A percentile compares a stretch with the other conserved stretches of the same genome.
Conservation (phyloP, 2,113 vertebrate species). For the Dipodomys ordii region DNA sequence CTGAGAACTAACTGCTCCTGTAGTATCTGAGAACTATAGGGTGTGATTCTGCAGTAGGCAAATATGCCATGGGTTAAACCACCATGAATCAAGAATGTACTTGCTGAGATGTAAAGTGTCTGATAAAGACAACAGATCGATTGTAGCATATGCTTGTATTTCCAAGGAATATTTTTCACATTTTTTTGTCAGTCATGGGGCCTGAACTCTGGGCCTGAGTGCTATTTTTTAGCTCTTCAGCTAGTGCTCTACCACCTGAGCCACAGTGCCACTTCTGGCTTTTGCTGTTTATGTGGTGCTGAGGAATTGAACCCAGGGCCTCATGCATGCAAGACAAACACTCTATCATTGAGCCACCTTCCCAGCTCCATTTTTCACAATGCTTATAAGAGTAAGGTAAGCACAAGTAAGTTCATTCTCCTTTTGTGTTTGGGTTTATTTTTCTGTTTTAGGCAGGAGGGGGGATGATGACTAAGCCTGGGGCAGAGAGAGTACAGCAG, state of each 20-base stretch:
- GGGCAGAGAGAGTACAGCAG: background rate
- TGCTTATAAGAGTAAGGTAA: background rate
- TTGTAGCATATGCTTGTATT: background rate
- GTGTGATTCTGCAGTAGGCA: background rate
- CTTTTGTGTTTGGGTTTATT: background rate
- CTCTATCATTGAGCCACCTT: no score
- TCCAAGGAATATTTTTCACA: background rate
- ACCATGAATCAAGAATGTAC: background rate
- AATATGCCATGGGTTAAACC: background rate
- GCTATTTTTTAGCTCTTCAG: no score
- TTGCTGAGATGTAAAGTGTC: constrained; percentile 23
- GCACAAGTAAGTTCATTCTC: background rate
- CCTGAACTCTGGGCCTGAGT: no score
- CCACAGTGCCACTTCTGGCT: no score
- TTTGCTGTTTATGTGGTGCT: no score
- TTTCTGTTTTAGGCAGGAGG: background rate
- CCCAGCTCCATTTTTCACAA: background rate
- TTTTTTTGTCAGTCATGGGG: no score
- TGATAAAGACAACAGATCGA: background rate
- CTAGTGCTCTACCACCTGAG: no score
- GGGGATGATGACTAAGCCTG: background rate
- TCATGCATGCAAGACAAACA: no score
- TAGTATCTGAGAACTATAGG: background rate
- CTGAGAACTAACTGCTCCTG: background rate
- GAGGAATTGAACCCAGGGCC: no score